phyloP scores from a whole-genome alignment of 2,888 invertebrate genomes.

The Drosophila anceps region DNA sequence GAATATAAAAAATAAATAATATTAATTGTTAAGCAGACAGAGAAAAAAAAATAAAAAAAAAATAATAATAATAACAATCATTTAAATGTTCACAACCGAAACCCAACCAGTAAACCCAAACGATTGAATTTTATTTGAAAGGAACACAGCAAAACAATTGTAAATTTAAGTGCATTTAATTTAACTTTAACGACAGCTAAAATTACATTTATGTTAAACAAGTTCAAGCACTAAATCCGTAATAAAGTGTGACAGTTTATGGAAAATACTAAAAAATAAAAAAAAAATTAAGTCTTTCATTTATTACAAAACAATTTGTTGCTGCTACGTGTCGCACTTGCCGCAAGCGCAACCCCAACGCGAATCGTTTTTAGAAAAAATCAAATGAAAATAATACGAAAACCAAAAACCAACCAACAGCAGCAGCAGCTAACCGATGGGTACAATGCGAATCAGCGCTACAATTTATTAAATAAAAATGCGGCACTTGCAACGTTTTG shows the following conservation, averaged over 20 bases:
- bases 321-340: conserved; percentile 19
- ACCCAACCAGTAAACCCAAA: conserved; percentile 54
- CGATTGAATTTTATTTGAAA: conserved; percentile 36
- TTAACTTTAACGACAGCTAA: conserved; percentile 24
- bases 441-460: conserved; percentile 47
- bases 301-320: conserved; percentile 8
- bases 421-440: conserved; percentile 12
- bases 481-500: conserved; percentile 70
- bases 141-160: background rate
- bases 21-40: background rate
- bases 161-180: conserved; percentile 38
- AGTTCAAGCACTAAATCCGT: conserved; percentile 53
- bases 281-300: conserved; percentile 17
- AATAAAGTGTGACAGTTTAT: conserved; percentile 78
- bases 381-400: conserved; percentile 25
- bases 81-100: conserved; percentile 38
- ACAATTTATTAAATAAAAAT: conserved; percentile 75
- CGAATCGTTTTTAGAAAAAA: conserved; percentile 33
- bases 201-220: conserved; percentile 58
- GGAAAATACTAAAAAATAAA: conserved; percentile 43
- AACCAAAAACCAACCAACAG: conserved; percentile 8
- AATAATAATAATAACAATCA: conserved; percentile 34
- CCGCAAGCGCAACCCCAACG: conserved; percentile 12
- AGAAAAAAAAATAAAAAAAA: too few species aligned
- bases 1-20: background rate